A percentile compares a stretch with the other conserved stretches of the same genome.
These are phyloP conservation scores for Melanotus villosus DNA, from an alignment of 2,888 invertebrate genomes.

Conservation along the genomic window DNA sequence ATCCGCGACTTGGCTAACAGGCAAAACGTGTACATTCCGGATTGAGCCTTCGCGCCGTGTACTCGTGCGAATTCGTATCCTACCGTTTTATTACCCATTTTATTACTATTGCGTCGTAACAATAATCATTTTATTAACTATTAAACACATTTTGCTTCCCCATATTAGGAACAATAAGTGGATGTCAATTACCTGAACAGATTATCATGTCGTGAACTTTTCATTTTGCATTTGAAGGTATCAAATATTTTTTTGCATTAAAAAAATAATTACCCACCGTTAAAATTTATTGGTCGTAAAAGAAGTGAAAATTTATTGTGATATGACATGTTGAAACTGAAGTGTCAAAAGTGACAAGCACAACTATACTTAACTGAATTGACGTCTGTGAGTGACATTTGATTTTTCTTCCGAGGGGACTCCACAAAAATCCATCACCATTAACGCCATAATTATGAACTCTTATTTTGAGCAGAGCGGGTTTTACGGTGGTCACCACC, in stretches of 20 bases:
- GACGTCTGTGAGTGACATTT: conserved; percentile 44
- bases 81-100: conserved; percentile 63
- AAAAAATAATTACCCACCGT: too few relatives aligned
- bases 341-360: conserved; percentile 34
- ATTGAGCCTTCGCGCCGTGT: conserved; percentile 65
- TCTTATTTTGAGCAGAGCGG: conserved; percentile 97
- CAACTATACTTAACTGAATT: neutral
- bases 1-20: conserved; percentile 76
- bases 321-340: conserved; percentile 17
- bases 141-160: conserved; percentile 50
- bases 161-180: conserved; percentile 48
- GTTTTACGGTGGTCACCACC: conserved; percentile 93
- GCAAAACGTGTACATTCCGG: conserved; percentile 76
- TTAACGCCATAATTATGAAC: conserved; percentile 80
- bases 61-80: conserved; percentile 59
- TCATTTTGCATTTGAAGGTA: neutral
- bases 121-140: conserved; percentile 66
- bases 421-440: conserved; percentile 54
- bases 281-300: too few relatives aligned
- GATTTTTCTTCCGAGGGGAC: conserved; percentile 21
- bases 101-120: conserved; percentile 66
- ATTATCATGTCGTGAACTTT: conserved; percentile 46
- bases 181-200: conserved; percentile 44
- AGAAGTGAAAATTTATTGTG: conserved; percentile 24
- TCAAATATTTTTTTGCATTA: neutral